These are phyloP conservation scores for Triplophysa dalaica DNA, from an alignment of 2,113 vertebrate genomes.

Conservation along the genomic window DNA sequence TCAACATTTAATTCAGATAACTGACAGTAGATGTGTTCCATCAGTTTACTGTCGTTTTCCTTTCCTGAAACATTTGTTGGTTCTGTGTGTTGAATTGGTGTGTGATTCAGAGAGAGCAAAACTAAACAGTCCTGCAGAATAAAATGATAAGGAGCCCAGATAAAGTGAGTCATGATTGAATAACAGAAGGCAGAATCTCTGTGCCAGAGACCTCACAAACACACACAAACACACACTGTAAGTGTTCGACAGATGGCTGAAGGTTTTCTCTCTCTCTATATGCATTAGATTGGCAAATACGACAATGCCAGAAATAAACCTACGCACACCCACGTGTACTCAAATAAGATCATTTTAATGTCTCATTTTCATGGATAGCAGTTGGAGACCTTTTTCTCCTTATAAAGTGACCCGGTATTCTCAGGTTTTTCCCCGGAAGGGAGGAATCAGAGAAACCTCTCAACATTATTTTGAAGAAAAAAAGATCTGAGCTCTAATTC, in stretches of 20 bases:
- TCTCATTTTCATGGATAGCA: no score
- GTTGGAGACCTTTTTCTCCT: no score
- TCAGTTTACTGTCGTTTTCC: not conserved
- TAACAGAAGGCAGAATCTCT: not conserved
- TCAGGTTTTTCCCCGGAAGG: no score
- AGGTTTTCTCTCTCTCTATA: conserved; percentile 26
- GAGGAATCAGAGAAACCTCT: no score
- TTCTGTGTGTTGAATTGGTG: no score
- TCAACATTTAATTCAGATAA: no score
- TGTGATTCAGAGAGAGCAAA: no score
- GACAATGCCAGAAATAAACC: conserved; percentile 60
- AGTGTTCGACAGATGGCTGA: conserved; percentile 68
- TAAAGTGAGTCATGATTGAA: not conserved
- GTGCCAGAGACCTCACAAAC: not conserved
- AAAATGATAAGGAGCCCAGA: not conserved
- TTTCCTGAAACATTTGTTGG: not conserved
- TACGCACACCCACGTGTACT: not conserved
- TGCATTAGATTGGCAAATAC: conserved; percentile 54
- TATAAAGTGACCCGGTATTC: no score
- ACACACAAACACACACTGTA: conserved; percentile 36
- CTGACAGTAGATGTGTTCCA: not conserved
- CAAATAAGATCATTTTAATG: no score
- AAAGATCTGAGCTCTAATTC: no score
- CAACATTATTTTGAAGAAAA: no score
- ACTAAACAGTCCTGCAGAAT: not conserved